phyloP scores from a whole-genome alignment of 2,113 vertebrate genomes.

The Malurus alboscapulatus region DNA sequence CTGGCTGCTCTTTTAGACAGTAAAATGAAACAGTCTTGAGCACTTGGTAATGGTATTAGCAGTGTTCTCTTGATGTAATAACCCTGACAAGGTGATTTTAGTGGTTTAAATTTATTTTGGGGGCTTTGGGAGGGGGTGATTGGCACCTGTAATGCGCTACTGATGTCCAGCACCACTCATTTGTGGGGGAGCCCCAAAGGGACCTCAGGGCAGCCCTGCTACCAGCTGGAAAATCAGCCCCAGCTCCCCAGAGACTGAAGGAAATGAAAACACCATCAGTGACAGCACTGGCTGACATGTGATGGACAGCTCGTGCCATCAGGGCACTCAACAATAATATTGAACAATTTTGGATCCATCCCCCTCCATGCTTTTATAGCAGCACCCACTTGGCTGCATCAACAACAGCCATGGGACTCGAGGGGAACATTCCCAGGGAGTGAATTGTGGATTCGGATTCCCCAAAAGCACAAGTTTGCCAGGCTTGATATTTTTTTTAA shows the following conservation, averaged over 20 bases:
- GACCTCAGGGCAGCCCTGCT: background rate
- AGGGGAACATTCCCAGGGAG: background rate
- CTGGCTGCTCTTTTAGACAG: background rate
- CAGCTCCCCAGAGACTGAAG: background rate
- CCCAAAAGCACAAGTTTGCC: background rate
- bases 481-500: background rate
- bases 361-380: background rate
- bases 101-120: background rate
- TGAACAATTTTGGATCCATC: background rate
- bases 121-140: fast-evolving
- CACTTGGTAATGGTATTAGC: background rate
- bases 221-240: background rate
- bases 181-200: background rate
- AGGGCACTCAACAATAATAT: too few relatives aligned
- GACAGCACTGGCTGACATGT: background rate
- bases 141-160: background rate
- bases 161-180: background rate
- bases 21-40: background rate
- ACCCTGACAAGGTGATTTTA: background rate
- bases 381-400: background rate
- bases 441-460: background rate
- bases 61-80: background rate
- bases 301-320: background rate
- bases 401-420: fast-evolving
- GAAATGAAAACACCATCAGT: background rate